Evolutionary conservation across 2,113 vertebrate species (phyloP).

Genomic region (Scophthalmus maximus): DNA sequence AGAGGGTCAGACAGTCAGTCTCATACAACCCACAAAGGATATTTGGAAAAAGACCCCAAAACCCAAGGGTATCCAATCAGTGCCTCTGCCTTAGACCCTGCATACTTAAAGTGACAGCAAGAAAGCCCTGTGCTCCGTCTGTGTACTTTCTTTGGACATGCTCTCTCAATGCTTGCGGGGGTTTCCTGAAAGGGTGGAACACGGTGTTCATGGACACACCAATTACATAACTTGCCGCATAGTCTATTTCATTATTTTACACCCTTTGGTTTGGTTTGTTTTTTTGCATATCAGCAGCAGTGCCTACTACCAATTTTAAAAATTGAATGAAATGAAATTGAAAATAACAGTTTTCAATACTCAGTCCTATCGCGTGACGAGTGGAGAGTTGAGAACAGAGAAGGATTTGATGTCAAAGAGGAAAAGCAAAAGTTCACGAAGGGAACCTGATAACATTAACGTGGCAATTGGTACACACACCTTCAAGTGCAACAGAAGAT

Average conservation of each 20-base stretch:
- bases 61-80: conserved; percentile 36
- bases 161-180: not conserved
- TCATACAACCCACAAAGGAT: conserved; percentile 53
- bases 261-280: no score
- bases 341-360: no score
- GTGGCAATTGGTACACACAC: not conserved
- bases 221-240: no score
- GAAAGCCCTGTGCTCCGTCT: not conserved
- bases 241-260: no score
- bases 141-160: not conserved
- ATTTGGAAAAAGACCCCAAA: conserved; percentile 39
- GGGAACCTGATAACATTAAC: not conserved
- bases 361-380: no score
- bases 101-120: conserved; percentile 10
- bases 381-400: no score
- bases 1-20: conserved; percentile 54
- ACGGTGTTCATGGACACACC: no score
- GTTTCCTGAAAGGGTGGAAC: not conserved
- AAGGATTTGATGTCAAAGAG: not conserved
- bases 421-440: not conserved
- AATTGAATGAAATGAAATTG: no score
- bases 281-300: no score
- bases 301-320: no score
- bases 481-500: not conserved
- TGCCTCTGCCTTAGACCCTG: conserved; percentile 13